phyloP scores from a whole-genome alignment of 2,797 vertebrate species.

The Onychomys torridus region DNA sequence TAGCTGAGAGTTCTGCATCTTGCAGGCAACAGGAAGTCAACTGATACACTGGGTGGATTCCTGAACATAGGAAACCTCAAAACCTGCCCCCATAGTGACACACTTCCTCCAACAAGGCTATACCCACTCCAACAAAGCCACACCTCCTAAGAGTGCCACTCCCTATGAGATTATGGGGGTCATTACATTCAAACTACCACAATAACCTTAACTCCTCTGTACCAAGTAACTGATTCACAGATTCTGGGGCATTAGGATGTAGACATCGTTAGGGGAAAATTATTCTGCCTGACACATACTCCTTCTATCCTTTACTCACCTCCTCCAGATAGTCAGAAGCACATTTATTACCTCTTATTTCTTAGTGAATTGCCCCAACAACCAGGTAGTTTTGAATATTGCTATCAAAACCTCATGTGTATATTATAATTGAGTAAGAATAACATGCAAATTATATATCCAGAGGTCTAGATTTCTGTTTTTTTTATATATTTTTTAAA shows the following conservation, averaged over 20 bases:
- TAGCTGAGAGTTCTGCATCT: background rate
- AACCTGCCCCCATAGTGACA: background rate
- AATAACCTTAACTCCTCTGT: background rate
- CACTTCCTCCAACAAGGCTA: background rate
- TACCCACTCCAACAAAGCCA: background rate
- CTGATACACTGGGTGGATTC: background rate
- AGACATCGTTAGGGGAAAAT: background rate
- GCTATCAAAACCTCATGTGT: background rate
- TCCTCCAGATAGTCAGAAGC: background rate
- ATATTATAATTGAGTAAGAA: constrained; percentile 11
- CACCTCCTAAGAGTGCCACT: background rate
- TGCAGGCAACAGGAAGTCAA: background rate
- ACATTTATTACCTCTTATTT: background rate
- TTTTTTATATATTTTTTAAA: too few species aligned
- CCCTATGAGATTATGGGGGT: background rate
- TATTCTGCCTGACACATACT: background rate
- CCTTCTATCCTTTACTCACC: background rate
- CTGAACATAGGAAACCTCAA: background rate
- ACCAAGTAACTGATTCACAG: background rate
- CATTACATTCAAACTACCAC: background rate
- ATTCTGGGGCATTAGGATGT: background rate
- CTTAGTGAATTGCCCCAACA: background rate
- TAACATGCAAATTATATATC: background rate
- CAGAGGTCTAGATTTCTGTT: constrained; percentile 38
- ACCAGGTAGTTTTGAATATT: background rate